These are phyloP conservation scores for Drosophila murphyi DNA, from an alignment of 1,140 invertebrate species.

Conservation along the genomic window DNA sequence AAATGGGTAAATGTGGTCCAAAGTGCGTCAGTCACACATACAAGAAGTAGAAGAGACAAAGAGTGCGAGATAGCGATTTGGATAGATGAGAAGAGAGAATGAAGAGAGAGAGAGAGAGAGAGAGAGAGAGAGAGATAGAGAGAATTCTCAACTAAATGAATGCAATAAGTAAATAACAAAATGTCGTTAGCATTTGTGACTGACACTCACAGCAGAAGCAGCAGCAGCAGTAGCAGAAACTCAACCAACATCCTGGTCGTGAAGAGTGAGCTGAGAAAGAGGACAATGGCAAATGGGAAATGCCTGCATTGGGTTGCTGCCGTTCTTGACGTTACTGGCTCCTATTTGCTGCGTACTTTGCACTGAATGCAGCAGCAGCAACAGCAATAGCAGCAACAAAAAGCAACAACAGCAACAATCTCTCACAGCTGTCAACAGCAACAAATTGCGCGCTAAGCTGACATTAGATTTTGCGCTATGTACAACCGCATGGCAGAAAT, in stretches of 20 bases:
- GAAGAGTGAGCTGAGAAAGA: conserved; percentile 12
- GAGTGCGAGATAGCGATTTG: neutral
- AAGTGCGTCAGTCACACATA: conserved; percentile 26
- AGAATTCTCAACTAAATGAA: conserved; percentile 73
- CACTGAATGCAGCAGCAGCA: conserved; percentile 32
- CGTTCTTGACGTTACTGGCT: conserved; percentile 33
- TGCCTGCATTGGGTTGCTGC: conserved; percentile 42
- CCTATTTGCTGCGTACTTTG: conserved; percentile 28
- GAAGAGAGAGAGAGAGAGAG: conserved; percentile 8
- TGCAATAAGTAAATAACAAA: conserved; percentile 84
- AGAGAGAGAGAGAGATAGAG: conserved; percentile 7
- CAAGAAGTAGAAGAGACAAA: conserved; percentile 10
- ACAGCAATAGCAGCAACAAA: conserved; percentile 1
- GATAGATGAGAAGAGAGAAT: neutral
- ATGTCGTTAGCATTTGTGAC: conserved; percentile 81
- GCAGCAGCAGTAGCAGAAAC: conserved; percentile 28
- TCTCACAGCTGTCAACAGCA: conserved; percentile 77
- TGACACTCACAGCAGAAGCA: conserved; percentile 60
- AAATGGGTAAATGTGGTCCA: conserved; percentile 47
- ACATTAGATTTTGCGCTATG: conserved; percentile 73
- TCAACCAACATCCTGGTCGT: neutral
- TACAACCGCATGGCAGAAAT: conserved; percentile 51
- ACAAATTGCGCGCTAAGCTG: conserved; percentile 80
- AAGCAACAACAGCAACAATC: conserved; percentile 55
- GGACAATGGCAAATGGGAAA: conserved; percentile 53